Percentiles rank a stretch among this genome's conserved stretches.
These are phyloP conservation scores for Canis aureus DNA, from an alignment of 2,113 vertebrate genomes.

Conservation along the genomic window DNA sequence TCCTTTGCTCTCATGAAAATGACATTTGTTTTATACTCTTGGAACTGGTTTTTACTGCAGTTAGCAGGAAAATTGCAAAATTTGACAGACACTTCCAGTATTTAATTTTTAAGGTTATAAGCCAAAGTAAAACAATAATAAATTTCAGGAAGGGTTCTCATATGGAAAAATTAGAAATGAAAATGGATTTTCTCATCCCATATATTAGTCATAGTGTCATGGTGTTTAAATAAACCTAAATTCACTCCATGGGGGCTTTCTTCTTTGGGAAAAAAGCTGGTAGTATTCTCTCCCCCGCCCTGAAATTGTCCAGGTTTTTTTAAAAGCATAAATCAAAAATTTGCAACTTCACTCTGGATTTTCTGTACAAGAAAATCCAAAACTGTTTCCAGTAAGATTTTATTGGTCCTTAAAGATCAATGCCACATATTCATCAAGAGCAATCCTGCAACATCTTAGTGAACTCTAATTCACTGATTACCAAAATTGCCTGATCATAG, in stretches of 20 bases:
- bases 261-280: neutral
- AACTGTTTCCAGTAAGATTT: neutral
- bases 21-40: conserved; percentile 69
- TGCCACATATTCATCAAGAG: neutral
- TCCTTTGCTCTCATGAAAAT: conserved; percentile 67
- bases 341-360: neutral
- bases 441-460: neutral
- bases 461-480: neutral
- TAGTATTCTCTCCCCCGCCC: neutral
- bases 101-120: conserved; percentile 67
- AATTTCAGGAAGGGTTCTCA: conserved; percentile 56
- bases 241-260: neutral
- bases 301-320: conserved; percentile 32
- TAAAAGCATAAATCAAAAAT: neutral
- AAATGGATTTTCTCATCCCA: conserved; percentile 62
- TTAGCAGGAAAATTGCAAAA: conserved; percentile 72
- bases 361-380: conserved; percentile 5
- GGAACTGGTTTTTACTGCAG: conserved; percentile 44
- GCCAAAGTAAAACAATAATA: conserved; percentile 75
- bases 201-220: conserved; percentile 52
- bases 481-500: neutral
- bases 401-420: neutral
- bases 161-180: conserved; percentile 72
- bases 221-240: neutral
- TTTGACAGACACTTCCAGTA: conserved; percentile 54